Conservation (phyloP, 1,140 invertebrate species). For the Hestina assimilis region DNA sequence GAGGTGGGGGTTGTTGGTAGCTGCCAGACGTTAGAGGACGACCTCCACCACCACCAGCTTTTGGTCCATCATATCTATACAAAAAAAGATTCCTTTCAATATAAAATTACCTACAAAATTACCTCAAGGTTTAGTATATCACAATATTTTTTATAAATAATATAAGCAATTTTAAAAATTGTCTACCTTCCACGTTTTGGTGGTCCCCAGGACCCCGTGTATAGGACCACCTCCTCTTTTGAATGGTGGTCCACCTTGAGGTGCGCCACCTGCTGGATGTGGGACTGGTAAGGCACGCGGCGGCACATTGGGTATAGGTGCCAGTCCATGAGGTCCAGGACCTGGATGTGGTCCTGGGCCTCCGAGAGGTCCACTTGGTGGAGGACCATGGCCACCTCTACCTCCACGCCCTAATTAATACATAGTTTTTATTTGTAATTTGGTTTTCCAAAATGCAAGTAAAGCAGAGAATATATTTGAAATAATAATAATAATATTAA, state of each 20-base stretch:
- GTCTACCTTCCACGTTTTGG: constrained; percentile 61
- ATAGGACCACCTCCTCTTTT: constrained; percentile 58
- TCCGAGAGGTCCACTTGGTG: constrained; percentile 26
- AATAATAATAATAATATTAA: no score
- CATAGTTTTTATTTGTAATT: no score
- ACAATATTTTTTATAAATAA: no score
- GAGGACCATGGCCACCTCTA: constrained; percentile 47
- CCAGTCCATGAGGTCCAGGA: constrained; percentile 15
- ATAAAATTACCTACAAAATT: not conserved
- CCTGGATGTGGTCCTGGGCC: constrained; percentile 23
- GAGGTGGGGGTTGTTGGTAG: constrained; percentile 43
- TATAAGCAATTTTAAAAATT: not conserved
- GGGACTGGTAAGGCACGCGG: constrained; percentile 31
- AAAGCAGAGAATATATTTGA: no score
- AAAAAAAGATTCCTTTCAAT: not conserved
- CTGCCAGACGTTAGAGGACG: constrained; percentile 34
- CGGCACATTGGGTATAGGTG: constrained; percentile 22
- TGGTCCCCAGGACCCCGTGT: constrained; percentile 57
- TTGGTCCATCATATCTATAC: constrained; percentile 58
- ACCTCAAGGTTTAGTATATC: no score
- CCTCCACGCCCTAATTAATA: constrained; percentile 45
- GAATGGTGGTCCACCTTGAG: constrained; percentile 41
- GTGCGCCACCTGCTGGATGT: constrained; percentile 28
- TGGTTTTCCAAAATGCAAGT: no score
- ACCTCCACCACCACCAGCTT: constrained; percentile 47